Percentiles rank a stretch among this genome's conserved stretches.
phyloP scores from a whole-genome alignment of 2,113 vertebrate species.

The Rhineura floridana region DNA sequence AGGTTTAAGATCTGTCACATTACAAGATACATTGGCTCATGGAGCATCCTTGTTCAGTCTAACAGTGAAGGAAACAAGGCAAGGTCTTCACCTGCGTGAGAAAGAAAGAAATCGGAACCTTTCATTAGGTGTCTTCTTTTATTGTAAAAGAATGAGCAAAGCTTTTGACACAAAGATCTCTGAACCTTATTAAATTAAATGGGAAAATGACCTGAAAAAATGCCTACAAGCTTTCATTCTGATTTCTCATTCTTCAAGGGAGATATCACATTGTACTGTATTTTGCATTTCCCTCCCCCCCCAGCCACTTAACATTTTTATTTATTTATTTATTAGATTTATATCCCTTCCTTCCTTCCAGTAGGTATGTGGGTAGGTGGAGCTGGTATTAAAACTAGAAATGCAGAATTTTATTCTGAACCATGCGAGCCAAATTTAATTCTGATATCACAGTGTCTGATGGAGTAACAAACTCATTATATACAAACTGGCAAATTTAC shows the following conservation, averaged over 20 bases:
- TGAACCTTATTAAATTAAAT: background rate
- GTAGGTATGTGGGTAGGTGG: background rate
- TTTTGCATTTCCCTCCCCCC: background rate
- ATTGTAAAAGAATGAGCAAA: background rate
- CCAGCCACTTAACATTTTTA: background rate
- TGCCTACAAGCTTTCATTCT: background rate
- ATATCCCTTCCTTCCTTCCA: too few relatives aligned
- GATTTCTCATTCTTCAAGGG: background rate
- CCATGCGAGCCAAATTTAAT: background rate
- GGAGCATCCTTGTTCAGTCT: background rate
- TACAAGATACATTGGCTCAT: background rate
- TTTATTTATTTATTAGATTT: too few relatives aligned
- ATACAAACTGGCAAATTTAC: too few relatives aligned
- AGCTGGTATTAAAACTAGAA: background rate
- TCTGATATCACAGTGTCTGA: background rate
- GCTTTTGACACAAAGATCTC: background rate
- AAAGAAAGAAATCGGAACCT: background rate
- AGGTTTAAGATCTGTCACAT: background rate
- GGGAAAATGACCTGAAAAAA: background rate
- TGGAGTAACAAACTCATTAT: background rate
- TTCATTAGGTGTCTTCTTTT: background rate
- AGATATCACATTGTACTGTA: background rate
- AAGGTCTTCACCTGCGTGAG: background rate
- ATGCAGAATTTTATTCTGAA: background rate
- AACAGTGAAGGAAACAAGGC: background rate